Evolutionary conservation across 53 echinoderm and acorn worm species (phyloP).

Genomic region (Holothuria leucospilota): DNA sequence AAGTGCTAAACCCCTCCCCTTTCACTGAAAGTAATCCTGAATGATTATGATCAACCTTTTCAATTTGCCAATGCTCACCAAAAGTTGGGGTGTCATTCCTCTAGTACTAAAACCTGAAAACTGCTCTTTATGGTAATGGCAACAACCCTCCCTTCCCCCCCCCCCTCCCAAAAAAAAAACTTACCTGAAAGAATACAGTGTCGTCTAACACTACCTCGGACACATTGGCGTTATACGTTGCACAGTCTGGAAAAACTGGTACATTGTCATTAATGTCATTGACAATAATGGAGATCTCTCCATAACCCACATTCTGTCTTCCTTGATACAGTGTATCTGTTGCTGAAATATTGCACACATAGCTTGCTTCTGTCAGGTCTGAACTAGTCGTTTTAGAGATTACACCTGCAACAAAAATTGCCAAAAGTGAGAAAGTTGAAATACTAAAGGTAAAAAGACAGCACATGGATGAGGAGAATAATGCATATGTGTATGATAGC

Average conservation of each 20-base stretch:
- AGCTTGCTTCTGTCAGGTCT: constrained; percentile 49
- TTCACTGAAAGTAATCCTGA: too few species aligned
- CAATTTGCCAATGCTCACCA: too few species aligned
- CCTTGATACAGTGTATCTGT: constrained; percentile 3
- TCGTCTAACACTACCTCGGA: constrained; percentile 45
- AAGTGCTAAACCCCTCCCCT: too few species aligned
- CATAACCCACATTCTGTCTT: constrained; percentile 39
- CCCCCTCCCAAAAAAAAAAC: not conserved
- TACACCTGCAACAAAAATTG: constrained; percentile 55
- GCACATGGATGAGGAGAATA: too few species aligned
- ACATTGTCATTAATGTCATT: constrained; percentile 73
- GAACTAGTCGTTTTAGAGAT: constrained; percentile 19
- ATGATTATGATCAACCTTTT: too few species aligned
- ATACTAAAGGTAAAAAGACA: too few species aligned
- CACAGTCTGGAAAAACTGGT: constrained; percentile 61
- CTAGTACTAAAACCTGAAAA: too few species aligned
- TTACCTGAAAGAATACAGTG: constrained; percentile 59
- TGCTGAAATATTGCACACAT: constrained; percentile 63
- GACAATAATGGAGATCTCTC: constrained; percentile 62
- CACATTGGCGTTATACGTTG: constrained; percentile 43
- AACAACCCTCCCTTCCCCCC: too few species aligned
- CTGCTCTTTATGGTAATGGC: too few species aligned
- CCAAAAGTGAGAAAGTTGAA: too few species aligned
- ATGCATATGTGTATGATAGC: too few species aligned
- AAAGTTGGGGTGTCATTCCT: too few species aligned